A percentile compares a stretch with the other conserved stretches of the same genome.
Evolutionary conservation across 2,113 vertebrate species (phyloP).

Genomic region (Thryonomys swinderianus): DNA sequence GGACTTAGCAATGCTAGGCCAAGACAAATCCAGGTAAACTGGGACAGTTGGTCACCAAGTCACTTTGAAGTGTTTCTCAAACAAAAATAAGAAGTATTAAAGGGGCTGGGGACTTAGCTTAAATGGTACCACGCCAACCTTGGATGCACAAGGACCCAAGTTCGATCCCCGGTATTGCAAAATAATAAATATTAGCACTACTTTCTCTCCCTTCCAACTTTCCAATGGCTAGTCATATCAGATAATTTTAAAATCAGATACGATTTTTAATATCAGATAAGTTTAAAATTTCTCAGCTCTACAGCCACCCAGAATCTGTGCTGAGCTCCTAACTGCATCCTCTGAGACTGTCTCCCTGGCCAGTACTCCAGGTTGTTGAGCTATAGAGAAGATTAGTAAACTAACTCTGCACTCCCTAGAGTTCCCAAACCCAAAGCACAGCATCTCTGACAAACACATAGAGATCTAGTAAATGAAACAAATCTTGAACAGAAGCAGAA

Average conservation of each 20-base stretch:
- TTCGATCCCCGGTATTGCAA: no score
- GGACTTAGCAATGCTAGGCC: neutral
- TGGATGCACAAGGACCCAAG: no score
- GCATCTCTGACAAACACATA: neutral
- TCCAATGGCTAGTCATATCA: neutral
- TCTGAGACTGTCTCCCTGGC: neutral
- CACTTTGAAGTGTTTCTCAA: neutral
- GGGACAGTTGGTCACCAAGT: neutral
- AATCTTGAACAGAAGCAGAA: neutral
- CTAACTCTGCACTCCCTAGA: neutral
- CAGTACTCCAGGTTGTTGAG: no score
- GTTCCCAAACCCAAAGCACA: neutral
- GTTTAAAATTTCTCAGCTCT: neutral
- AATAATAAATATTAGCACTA: neutral
- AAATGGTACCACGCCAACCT: no score
- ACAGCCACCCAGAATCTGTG: no score
- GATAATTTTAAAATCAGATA: no score
- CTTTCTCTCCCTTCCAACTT: neutral
- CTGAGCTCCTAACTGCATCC: accelerated
- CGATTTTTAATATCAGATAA: no score
- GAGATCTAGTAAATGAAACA: neutral
- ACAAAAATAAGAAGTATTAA: constrained; percentile 26
- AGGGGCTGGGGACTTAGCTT: no score
- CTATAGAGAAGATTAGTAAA: neutral
- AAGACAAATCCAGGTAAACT: neutral